Evolutionary conservation across 1,140 invertebrate species (phyloP), one percentile per base, ranked within the genome.

Genomic region (Macrocentrus cingulum): DNA sequence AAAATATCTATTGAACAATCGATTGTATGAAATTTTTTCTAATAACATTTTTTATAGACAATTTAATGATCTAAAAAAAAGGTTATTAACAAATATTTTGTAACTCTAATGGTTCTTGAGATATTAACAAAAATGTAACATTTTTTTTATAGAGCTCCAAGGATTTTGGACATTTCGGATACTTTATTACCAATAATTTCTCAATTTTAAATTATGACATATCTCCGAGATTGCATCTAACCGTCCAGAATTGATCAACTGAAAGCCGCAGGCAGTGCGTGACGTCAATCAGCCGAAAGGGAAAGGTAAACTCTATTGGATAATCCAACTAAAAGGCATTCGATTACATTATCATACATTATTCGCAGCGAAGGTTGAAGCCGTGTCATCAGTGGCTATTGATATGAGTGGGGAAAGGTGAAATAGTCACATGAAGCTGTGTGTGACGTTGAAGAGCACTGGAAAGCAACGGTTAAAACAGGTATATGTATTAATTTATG

Each of bases 221-320:
- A 29, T 9, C 25, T 29, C 25, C 8, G 4, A 5, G 16, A 34
- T 50, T 41, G 32, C 7, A 56, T 16, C 9, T 39, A 18, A 34
- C 45, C 20, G 36, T 15, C 22, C 23, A 32, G 45, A 37, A 49
- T 57, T 49, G 46, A 57, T 49, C 34, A 50, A 41, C 42, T 7
- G 15, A 7, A 29, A 50, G 55, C 19, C 36, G 46, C 13, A 25
- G 23, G 36, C 46, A 37, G 50, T 29, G 36, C 32, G n/a, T 56
- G 54, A 56, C 55, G 55, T 57, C 34, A 50, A 19, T 50, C 25
- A 57, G 42, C 50, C 41, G 45, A 57, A 57, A 57, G 55, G 46
- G 48, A 57, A 57, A 57, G 55, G 55, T 50, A 37, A 50, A 57
- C 49, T 15, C 46, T n/a, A 18, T 39, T 29, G 22, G 46, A 53